Base-by-base conservation (phyloP, 1,140 invertebrate genomes). In the Drosophila mojavensis region DNA sequence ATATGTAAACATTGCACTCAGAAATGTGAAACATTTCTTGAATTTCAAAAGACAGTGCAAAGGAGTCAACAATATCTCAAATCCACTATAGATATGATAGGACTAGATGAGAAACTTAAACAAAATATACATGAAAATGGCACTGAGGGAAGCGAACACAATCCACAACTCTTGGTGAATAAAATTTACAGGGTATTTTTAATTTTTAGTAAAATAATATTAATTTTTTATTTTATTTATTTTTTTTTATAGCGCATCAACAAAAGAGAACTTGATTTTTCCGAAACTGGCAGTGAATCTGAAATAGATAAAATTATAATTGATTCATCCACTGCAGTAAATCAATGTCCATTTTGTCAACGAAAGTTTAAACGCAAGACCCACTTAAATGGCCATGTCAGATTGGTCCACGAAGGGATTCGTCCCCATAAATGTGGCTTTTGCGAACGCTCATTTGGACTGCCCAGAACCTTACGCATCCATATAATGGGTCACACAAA, bases 401-500 rank as follows among this genome's bases (percentile, higher is more conserved):
- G 15, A 72, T 30, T 54, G 28, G 69, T 72, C 0, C 69, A 72
- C 20, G 55, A 72, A 54, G 47, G 48, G 20, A 10, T 66, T 10
- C 54, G 69, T 4, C 55, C 69, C 4, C 26, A 72, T 10, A 43
- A 72, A 66, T 72, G 55, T 17, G 51, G 20, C 0, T 51, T 51
- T 20, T 72, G 69, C 45, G 62, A 72, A 0, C 55, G 55, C 4
- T 53, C 62, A 10, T 72, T 72, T 59, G 63, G 69, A 26, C 17
- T 66, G 24, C n/a, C 54, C 1, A 66, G 58, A 47, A 72, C 69
- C 1, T 41, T 72, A n/a, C 47, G 63, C 6, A 48, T 72, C 1
- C 69, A 72, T 47, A 11, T 59, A 9, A 72, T 72, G 69, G 55
- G 63, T 3, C 69, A 72, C 17, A 60, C 55, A 6, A 72, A 72